Evolutionary conservation across 2,797 vertebrate species (phyloP), one percentile per base, ranked within the genome.

Genomic region (Sardinella longiceps): DNA sequence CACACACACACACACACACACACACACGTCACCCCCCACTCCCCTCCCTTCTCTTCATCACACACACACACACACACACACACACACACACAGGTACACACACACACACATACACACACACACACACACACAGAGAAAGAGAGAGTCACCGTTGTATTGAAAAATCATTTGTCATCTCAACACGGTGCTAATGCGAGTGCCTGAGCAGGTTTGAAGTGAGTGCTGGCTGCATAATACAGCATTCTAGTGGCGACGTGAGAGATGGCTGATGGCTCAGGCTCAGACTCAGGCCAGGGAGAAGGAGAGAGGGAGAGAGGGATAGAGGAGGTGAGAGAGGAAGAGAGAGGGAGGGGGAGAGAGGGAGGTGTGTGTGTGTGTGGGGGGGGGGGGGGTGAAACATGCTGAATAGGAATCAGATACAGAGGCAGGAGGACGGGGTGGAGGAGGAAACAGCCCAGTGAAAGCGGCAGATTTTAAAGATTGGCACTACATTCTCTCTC

Each of bases 111-210:
- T n/a, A 53, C 70, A n/a, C 51, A 39, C 50, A 18, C 51, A 20
- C 83, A 43, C 51, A 39, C 70, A 28, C 50, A 9, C n/a, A 11
- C 28, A 20, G 60, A n/a, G n/a, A n/a, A n/a, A n/a, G n/a, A n/a
- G n/a, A n/a, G n/a, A 63, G 81, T 85, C 84, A 86, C 86, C 85
- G 87, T 90, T 86, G 46, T 83, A 89, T 90, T 87, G 86, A 88
- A 88, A 88, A 91, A 91, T 92, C 90, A 93, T 95, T 89, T 84
- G 88, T 94, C 93, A 94, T 80, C 0, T 50, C 88, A 91, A 91
- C 85, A 90, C 90, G 87, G 91, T 91, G 93, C 93, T 94, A 93
- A 94, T 92, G 84, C 86, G 87, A 90, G 92, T 90, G 90, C 90
- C 87, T 82, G 84, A 46, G 89, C 88, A 84, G 90, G 93, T 91